Conservation (phyloP, 2,888 invertebrate genomes). For the Muscina levida region DNA sequence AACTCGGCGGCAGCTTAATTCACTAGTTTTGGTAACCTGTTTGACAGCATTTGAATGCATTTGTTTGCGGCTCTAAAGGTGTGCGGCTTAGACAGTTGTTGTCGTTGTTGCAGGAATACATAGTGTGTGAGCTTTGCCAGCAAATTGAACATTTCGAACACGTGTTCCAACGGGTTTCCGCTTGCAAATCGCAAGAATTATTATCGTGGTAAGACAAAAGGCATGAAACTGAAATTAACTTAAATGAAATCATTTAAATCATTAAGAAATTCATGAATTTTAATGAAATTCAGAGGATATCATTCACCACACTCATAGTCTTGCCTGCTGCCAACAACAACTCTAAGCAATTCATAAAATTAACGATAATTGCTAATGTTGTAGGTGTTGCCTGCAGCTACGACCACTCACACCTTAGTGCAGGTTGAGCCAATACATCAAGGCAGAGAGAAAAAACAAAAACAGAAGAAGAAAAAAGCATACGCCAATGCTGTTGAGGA, state of each 20-base stretch:
- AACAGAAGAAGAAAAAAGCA: neutral
- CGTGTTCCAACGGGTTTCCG: conserved; percentile 34
- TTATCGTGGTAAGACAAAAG: neutral
- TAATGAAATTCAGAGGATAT: conserved; percentile 1
- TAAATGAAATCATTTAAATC: conserved; percentile 15
- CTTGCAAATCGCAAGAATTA: conserved; percentile 17
- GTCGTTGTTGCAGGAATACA: too few species aligned
- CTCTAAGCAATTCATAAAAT: conserved; percentile 21
- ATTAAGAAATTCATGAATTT: neutral
- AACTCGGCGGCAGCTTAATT: too few species aligned
- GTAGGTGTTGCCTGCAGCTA: conserved; percentile 19
- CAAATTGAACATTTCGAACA: conserved; percentile 37
- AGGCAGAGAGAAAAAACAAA: neutral
- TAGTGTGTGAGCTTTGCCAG: conserved; percentile 8
- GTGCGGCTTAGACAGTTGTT: neutral
- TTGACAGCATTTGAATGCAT: conserved; percentile 13
- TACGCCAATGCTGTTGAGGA: too few species aligned
- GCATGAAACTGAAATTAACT: neutral
- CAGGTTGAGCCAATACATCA: conserved; percentile 12
- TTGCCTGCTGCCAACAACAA: neutral
- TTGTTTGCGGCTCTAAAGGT: conserved; percentile 17
- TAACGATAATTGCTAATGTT: conserved; percentile 20
- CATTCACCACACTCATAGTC: neutral
- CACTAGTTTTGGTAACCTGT: conserved; percentile 28
- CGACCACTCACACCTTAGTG: conserved; percentile 1